These are phyloP conservation scores for Melanogrammus aeglefinus DNA, from an alignment of 2,797 vertebrate species.

Conservation along the genomic window DNA sequence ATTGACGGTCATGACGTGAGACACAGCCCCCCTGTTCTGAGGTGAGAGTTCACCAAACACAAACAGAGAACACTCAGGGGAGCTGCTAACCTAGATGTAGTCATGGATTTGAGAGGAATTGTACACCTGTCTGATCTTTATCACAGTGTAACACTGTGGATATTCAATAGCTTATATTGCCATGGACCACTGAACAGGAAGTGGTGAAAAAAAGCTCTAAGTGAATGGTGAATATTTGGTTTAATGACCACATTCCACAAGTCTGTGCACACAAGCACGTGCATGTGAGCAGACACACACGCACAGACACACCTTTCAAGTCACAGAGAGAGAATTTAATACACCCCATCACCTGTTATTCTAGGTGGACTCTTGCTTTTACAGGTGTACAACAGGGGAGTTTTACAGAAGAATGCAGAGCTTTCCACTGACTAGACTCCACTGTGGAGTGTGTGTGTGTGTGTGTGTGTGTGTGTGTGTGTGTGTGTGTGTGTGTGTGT, in stretches of 20 bases:
- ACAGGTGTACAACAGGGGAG: slow-evolving; percentile 54
- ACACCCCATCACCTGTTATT: slow-evolving; percentile 65
- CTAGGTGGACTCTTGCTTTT: slow-evolving; percentile 61
- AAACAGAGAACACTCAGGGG: not conserved
- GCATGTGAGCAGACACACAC: slow-evolving; percentile 2
- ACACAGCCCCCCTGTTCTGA: not conserved
- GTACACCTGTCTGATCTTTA: slow-evolving; percentile 17
- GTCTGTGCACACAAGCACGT: not conserved
- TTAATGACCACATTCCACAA: slow-evolving; percentile 28
- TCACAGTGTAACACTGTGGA: slow-evolving; percentile 3
- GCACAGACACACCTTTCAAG: slow-evolving; percentile 15
- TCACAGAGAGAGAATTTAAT: slow-evolving; percentile 42
- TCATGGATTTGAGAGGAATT: not conserved
- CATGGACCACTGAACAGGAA: not conserved
- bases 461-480: slow-evolving; percentile 40
- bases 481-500: slow-evolving; percentile 40
- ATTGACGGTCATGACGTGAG: not conserved
- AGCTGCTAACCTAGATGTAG: not conserved
- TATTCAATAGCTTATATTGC: not conserved
- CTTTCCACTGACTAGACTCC: slow-evolving; percentile 42
- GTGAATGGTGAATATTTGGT: slow-evolving; percentile 43
- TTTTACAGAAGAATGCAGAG: slow-evolving; percentile 40
- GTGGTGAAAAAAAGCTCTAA: slow-evolving; percentile 17
- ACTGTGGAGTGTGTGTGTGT: slow-evolving; percentile 20
- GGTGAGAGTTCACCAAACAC: not conserved